A percentile compares a stretch with the other conserved stretches of the same genome.
phyloP scores from a whole-genome alignment of 2,797 vertebrate genomes.

The Eleutherodactylus coqui region DNA sequence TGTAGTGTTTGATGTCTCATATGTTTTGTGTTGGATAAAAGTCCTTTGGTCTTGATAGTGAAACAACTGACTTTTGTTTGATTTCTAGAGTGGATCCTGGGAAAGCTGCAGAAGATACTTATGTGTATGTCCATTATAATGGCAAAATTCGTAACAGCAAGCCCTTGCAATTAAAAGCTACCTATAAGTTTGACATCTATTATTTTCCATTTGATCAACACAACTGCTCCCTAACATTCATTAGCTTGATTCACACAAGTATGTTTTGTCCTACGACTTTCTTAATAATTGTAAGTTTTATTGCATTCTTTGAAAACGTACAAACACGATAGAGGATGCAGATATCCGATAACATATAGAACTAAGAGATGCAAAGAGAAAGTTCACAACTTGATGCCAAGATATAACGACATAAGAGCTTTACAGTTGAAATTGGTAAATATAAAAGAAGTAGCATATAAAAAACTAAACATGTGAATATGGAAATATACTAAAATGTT shows the following conservation, averaged over 20 bases:
- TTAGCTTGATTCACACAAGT: constrained; percentile 96
- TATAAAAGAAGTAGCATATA: too few relatives aligned
- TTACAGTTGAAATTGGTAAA: too few relatives aligned
- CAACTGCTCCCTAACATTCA: constrained; percentile 95
- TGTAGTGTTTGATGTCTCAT: not conserved
- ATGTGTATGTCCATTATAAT: constrained; percentile 83
- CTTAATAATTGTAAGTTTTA: too few relatives aligned
- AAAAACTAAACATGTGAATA: too few relatives aligned
- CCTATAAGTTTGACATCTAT: constrained; percentile 95
- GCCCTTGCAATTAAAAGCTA: constrained; percentile 92
- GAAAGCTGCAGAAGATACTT: constrained; percentile 89
- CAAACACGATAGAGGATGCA: too few relatives aligned
- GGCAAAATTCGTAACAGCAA: constrained; percentile 92
- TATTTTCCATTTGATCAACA: constrained; percentile 98
- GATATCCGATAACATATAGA: too few relatives aligned
- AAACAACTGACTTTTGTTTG: not conserved
- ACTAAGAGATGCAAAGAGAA: too few relatives aligned
- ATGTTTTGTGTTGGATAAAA: not conserved
- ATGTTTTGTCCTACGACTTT: constrained; percentile 67
- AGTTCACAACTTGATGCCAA: too few relatives aligned
- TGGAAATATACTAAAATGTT: too few relatives aligned
- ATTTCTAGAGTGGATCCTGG: constrained; percentile 88
- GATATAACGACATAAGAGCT: too few relatives aligned
- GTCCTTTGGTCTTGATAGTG: not conserved
- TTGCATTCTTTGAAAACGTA: too few relatives aligned